These are phyloP conservation scores for Ochropacha duplaris DNA, from an alignment of 2,888 invertebrate genomes.

Conservation along the genomic window DNA sequence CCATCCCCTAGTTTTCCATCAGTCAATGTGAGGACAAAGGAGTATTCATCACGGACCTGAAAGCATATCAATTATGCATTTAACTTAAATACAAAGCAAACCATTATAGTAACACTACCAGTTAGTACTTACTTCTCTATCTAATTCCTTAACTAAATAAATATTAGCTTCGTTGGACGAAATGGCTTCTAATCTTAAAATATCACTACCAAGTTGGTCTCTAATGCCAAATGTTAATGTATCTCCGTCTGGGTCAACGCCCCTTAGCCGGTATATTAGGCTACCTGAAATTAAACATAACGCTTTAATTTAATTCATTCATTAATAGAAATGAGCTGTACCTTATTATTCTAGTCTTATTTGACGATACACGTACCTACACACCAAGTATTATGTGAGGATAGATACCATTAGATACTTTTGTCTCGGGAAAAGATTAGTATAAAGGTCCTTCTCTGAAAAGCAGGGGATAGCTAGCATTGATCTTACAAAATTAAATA, in stretches of 20 bases:
- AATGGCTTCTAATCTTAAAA: conserved; percentile 92
- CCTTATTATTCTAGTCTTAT: background rate
- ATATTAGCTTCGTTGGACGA: conserved; percentile 93
- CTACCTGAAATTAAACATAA: conserved; percentile 84
- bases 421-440: too few relatives aligned
- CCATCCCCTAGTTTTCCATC: conserved; percentile 94
- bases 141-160: conserved; percentile 93
- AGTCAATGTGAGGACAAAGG: conserved; percentile 93
- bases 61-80: conserved; percentile 28
- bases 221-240: conserved; percentile 91
- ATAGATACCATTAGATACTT: too few relatives aligned
- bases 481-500: too few relatives aligned
- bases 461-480: too few relatives aligned
- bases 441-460: too few relatives aligned
- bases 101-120: too few relatives aligned
- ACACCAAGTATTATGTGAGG: too few relatives aligned
- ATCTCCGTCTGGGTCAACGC: conserved; percentile 94
- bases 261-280: conserved; percentile 91
- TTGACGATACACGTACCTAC: too few relatives aligned
- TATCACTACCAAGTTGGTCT: conserved; percentile 90
- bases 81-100: too few relatives aligned
- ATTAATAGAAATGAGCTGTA: too few relatives aligned
- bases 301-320: conserved; percentile 15
- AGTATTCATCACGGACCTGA: conserved; percentile 93
- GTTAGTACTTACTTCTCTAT: conserved; percentile 89